A percentile compares a stretch with the other conserved stretches of the same genome.
Evolutionary conservation across 2,113 vertebrate species (phyloP).

Genomic region (Chaenogobius annularis): DNA sequence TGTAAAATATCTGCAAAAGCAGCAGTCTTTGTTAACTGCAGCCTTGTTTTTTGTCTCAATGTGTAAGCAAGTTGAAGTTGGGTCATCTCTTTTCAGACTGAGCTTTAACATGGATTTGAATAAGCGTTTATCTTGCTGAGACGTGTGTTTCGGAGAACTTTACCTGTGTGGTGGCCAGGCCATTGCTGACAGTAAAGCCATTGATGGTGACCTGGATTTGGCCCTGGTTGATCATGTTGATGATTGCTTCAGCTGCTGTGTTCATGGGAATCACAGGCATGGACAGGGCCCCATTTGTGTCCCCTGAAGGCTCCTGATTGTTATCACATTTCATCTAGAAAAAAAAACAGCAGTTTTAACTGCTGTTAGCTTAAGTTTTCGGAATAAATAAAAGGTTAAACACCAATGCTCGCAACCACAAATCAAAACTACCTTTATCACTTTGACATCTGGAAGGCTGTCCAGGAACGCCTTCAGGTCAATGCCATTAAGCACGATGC

Average conservation of each 20-base stretch:
- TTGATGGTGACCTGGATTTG: constrained; percentile 99
- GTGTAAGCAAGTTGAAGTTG: not conserved
- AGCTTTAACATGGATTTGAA: not conserved
- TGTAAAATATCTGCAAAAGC: constrained; percentile 55
- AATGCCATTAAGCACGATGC: constrained; percentile 96
- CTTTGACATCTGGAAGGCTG: constrained; percentile 96
- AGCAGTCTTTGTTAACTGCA: constrained; percentile 20
- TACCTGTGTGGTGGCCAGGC: constrained; percentile 97
- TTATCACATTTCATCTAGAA: constrained; percentile 93
- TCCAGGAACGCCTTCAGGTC: constrained; percentile 98
- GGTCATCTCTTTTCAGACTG: not conserved
- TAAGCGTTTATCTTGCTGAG: not conserved
- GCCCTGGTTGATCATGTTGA: constrained; percentile 99
- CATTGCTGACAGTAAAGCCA: constrained; percentile 96
- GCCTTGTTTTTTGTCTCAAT: not conserved
- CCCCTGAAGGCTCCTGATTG: constrained; percentile 81
- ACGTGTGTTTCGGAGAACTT: not conserved
- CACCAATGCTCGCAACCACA: not conserved
- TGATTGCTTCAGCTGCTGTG: constrained; percentile 96
- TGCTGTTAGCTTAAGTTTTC: not conserved
- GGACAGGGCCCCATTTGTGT: constrained; percentile 87
- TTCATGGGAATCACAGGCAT: constrained; percentile 99
- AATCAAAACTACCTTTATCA: constrained; percentile 84
- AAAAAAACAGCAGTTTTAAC: not conserved
- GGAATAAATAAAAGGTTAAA: not conserved